Evolutionary conservation across 2,113 vertebrate species (phyloP), one percentile per base, ranked within the genome.

Genomic region (Hippocampus comes): DNA sequence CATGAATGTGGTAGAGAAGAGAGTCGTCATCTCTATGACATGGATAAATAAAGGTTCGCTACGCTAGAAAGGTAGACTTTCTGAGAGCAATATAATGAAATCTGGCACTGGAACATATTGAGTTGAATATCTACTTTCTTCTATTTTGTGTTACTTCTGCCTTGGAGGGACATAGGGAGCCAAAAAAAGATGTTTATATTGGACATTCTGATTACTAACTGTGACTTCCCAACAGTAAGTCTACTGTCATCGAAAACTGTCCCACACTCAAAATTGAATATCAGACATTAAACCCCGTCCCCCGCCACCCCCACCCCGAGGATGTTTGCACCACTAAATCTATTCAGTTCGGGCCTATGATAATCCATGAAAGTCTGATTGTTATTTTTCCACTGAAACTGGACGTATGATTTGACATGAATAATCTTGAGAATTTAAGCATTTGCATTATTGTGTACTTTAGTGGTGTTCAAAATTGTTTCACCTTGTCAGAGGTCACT

Each of bases 191-290:
- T 46, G 23, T 38, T 27, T 20, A 23, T 34, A 53, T 11, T 48
- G 23, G 60, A 68, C 25, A 17, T 46, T 70, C 48, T 73, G 9
- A 21, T 76, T 66, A 10, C 5, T 70, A 34, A 61, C 64, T 68
- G 2, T 0, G 48, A 55, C 18, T n/a, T 59, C n/a, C 56, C 18
- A n/a, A 41, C 27, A 56, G 61, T 30, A 63, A 73, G 60, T 57
- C 64, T 77, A 43, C 51, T 3, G 0, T 27, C 30, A 57, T 76
- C 27, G 17, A 27, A 30, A 34, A 18, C 1, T 66, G 41, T 6
- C 41, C 5, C n/a, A 43, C 12, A 43, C 11, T 41, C 18, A 23
- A 4, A n/a, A 41, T 11, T 10, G 20, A 20, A 63, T 23, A 41
- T 67, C 5, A 10, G 38, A 21, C 34, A 41, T 59, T 25, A 1